Evolutionary conservation across 2,113 vertebrate species (phyloP).

Genomic region (Ctenodactylus gundi): DNA sequence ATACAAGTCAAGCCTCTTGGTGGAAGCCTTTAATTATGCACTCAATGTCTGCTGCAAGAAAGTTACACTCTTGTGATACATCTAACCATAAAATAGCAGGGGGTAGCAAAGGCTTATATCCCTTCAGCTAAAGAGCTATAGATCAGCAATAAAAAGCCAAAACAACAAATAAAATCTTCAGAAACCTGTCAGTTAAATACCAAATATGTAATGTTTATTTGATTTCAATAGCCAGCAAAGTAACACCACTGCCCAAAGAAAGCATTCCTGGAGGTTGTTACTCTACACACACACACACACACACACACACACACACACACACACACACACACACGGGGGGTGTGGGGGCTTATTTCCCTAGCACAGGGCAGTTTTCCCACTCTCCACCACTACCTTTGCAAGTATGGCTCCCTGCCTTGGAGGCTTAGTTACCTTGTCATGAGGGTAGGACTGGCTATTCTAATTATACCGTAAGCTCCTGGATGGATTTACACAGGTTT

Average conservation of each 20-base stretch:
- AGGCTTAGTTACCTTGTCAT: conserved; percentile 13
- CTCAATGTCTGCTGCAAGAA: conserved; percentile 4
- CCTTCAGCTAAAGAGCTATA: not conserved
- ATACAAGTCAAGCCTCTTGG: not conserved
- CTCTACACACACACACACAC: not conserved
- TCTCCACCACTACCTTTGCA: not conserved
- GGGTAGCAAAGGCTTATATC: not conserved
- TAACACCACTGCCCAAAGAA: conserved; percentile 20
- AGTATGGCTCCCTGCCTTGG: conserved; percentile 30
- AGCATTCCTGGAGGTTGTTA: conserved; percentile 34
- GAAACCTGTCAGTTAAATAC: not conserved
- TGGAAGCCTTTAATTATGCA: not conserved
- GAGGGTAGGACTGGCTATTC: not conserved
- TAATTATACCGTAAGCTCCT: conserved; percentile 19
- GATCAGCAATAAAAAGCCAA: not conserved
- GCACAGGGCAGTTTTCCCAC: conserved; percentile 32
- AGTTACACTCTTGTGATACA: not conserved
- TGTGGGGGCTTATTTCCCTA: too few relatives aligned
- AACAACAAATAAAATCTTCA: not conserved
- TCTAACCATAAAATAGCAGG: not conserved
- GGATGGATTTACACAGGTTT: conserved; percentile 1
- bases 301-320: not conserved
- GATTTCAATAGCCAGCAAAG: conserved; percentile 25
- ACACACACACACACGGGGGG: not conserved
- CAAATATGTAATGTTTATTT: conserved; percentile 11